These are phyloP conservation scores for Galbula dea DNA, from an alignment of 2,113 vertebrate species.

Conservation along the genomic window DNA sequence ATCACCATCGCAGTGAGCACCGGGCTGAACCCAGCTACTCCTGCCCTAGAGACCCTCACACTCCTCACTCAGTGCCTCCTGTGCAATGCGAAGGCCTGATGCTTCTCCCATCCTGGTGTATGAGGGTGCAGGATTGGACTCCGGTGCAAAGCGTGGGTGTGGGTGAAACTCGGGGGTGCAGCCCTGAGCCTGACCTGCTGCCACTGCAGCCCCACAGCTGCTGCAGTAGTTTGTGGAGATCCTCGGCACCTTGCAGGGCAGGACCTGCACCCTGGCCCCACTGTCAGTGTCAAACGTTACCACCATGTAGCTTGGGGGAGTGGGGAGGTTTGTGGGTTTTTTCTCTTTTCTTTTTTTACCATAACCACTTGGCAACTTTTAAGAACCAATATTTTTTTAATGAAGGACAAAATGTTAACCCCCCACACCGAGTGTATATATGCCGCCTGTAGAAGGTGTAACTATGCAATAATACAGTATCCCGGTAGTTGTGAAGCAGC, in stretches of 20 bases:
- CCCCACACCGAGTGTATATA: constrained; percentile 16
- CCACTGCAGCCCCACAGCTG: not conserved
- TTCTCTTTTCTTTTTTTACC: not conserved
- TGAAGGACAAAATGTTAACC: constrained; percentile 46
- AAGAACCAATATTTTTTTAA: constrained; percentile 24
- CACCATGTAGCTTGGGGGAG: not conserved
- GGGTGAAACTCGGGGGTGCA: not conserved
- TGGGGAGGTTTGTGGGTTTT: not conserved
- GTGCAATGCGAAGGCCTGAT: not conserved
- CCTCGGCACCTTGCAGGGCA: not conserved
- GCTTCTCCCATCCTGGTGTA: not conserved
- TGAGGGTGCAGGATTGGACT: not conserved
- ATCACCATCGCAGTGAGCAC: not conserved
- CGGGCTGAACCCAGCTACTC: not conserved
- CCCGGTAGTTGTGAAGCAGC: constrained; percentile 70
- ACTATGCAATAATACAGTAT: constrained; percentile 74
- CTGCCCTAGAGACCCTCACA: not conserved
- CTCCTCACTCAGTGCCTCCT: not conserved
- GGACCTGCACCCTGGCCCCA: not conserved
- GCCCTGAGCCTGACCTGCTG: not conserved
- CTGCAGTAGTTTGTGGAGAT: not conserved
- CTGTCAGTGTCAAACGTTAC: not conserved
- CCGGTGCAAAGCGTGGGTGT: not conserved
- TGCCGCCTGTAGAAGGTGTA: constrained; percentile 65
- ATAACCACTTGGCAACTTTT: constrained; percentile 54